Conservation (phyloP, 2,113 vertebrate species). For the Oreotrochilus melanogaster region DNA sequence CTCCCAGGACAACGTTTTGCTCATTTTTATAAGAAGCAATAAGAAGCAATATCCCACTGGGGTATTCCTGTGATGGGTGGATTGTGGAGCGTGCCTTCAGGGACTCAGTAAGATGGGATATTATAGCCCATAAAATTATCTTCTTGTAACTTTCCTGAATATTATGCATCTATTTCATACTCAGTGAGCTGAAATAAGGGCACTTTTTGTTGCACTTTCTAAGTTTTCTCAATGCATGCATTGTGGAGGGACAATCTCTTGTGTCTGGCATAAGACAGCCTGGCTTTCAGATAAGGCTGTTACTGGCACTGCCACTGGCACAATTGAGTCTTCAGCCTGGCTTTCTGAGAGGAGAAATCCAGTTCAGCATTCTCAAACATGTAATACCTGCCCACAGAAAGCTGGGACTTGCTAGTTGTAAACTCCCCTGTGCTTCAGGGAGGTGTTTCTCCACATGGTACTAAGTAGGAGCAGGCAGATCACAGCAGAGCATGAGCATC, state of each 20-base stretch:
- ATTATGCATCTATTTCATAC: constrained; percentile 37
- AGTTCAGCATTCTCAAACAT: background rate
- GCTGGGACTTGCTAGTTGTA: background rate
- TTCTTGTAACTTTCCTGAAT: constrained; percentile 3
- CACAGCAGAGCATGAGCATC: background rate
- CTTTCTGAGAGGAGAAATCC: background rate
- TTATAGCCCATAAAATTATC: constrained; percentile 40
- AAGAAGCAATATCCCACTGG: background rate
- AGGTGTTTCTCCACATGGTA: background rate
- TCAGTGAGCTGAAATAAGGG: constrained; percentile 39
- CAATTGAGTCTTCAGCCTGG: background rate
- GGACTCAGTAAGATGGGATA: background rate
- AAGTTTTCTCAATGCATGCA: background rate
- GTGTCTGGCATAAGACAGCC: background rate
- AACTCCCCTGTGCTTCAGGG: accelerated
- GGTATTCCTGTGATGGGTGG: background rate
- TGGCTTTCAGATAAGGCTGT: background rate
- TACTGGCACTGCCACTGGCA: background rate
- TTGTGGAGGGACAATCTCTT: background rate
- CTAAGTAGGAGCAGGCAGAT: background rate
- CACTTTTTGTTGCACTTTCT: background rate
- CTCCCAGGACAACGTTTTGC: background rate
- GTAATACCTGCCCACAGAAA: background rate
- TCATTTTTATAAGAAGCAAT: background rate
- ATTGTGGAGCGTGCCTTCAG: constrained; percentile 24